phyloP scores from a whole-genome alignment of 1,140 invertebrate species.

The Zaprionus kolodkinae region DNA sequence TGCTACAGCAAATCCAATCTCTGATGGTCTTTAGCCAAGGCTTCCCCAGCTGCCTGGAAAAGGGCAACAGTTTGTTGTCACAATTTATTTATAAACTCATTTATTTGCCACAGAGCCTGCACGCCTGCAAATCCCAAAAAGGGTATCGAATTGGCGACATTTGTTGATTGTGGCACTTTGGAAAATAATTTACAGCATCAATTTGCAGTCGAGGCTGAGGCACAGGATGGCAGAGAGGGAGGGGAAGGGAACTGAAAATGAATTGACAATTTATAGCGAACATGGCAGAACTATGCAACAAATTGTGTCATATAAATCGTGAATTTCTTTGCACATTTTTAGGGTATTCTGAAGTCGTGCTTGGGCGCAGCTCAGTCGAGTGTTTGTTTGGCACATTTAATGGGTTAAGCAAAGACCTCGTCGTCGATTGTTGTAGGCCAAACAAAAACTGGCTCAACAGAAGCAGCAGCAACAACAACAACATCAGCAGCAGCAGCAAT shows the following conservation, averaged over 20 bases:
- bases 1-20: slow-evolving; percentile 13
- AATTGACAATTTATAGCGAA: neutral
- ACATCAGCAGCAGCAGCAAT: slow-evolving; percentile 9
- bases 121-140: neutral
- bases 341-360: slow-evolving; percentile 2
- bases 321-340: neutral
- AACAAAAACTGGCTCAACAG: slow-evolving; percentile 71
- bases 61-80: slow-evolving; percentile 38
- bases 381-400: slow-evolving; percentile 42
- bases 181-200: slow-evolving; percentile 19
- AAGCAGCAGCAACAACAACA: slow-evolving; percentile 32
- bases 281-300: neutral
- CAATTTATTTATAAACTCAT: slow-evolving; percentile 61
- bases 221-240: too few relatives aligned
- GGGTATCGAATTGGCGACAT: slow-evolving; percentile 19
- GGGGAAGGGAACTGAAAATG: neutral
- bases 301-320: neutral
- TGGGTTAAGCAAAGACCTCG: slow-evolving; percentile 53
- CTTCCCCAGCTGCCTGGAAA: slow-evolving; percentile 19
- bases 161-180: slow-evolving; percentile 11
- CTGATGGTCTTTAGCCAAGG: neutral
- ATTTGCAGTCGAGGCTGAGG: neutral
- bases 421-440: slow-evolving; percentile 72
- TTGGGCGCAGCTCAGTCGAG: neutral
- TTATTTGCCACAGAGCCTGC: slow-evolving; percentile 32